Evolutionary conservation across 2,888 invertebrate genomes (phyloP), one percentile per base, ranked within the genome.

Genomic region (Erpobdella octoculata): DNA sequence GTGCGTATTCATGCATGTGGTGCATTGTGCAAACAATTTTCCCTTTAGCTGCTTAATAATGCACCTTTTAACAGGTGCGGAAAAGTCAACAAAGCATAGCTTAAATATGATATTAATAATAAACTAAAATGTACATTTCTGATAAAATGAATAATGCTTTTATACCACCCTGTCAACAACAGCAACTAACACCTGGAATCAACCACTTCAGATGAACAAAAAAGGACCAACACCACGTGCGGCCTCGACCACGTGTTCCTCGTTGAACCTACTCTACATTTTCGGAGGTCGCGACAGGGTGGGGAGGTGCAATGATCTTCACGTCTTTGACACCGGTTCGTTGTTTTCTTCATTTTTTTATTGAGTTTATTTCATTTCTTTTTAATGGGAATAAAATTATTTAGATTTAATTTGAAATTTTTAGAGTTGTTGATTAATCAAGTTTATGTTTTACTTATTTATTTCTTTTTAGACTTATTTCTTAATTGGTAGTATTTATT

Each of bases 181-280:
- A 82, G 81, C 73, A 21, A 78, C 76, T 6, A 77, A 76, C 12
- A 74, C 76, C 33, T 82, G 81, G 81, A 76, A 78, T 0, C 79
- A 80, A 61, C 82, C 82, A 0, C 77, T 82, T 78, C 82, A 82
- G 73, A 78, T 80, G 79, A 82, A 82, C 72, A 75, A 80, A 1
- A 79, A 79, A 12, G 76, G 78, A 5, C 82, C 82, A 0, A 79
- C 78, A 18, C 78, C 81, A 0, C 72, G 82, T 37, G 82, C 82
- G 38, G 82, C 82, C 0, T 78, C 78, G 76, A 78, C 77, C 18
- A 80, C 82, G 81, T 80, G 80, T 77, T 76, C 79, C 31, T 75
- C 79, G 0, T 78, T 77, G 33, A 76, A 77, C 61, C 72, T 78
- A 48, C 73, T 82, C 5, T 76, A 80, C 38, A 79, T 82, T 69